Conservation (phyloP, 2,113 vertebrate species). For the Phoxinus phoxinus region DNA sequence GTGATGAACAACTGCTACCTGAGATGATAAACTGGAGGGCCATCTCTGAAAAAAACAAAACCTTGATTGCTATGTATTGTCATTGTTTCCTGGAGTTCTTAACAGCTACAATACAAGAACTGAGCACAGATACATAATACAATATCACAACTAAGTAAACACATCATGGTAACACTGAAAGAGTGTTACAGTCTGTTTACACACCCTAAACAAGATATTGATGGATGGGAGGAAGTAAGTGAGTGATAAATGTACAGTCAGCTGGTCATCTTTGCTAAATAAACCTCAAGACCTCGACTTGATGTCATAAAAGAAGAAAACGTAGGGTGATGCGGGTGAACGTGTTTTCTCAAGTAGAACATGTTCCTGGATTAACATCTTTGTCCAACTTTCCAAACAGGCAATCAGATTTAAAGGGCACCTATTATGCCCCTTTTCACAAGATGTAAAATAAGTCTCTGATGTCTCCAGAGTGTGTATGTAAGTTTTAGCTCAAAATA, state of each 20-base stretch:
- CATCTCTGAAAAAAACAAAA: neutral
- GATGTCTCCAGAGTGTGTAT: no score
- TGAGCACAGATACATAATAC: neutral
- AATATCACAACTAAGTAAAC: neutral
- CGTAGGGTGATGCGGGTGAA: no score
- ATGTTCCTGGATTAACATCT: no score
- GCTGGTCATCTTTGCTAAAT: neutral
- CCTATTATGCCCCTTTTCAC: no score
- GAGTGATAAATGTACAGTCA: no score
- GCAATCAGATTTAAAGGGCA: no score
- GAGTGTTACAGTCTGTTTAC: neutral
- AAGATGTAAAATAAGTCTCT: no score
- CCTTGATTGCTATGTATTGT: neutral
- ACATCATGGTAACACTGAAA: neutral
- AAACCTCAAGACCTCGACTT: no score
- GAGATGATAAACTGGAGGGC: neutral
- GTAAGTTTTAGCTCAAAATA: no score
- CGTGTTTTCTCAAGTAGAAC: no score
- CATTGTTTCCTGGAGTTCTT: neutral
- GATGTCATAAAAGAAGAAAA: no score
- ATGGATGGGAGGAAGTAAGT: neutral
- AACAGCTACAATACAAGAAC: neutral
- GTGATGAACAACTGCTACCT: constrained; percentile 22
- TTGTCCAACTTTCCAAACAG: no score
- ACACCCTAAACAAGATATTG: neutral